phyloP scores from a whole-genome alignment of 2,888 invertebrate genomes.

The Drosophila ezoana region DNA sequence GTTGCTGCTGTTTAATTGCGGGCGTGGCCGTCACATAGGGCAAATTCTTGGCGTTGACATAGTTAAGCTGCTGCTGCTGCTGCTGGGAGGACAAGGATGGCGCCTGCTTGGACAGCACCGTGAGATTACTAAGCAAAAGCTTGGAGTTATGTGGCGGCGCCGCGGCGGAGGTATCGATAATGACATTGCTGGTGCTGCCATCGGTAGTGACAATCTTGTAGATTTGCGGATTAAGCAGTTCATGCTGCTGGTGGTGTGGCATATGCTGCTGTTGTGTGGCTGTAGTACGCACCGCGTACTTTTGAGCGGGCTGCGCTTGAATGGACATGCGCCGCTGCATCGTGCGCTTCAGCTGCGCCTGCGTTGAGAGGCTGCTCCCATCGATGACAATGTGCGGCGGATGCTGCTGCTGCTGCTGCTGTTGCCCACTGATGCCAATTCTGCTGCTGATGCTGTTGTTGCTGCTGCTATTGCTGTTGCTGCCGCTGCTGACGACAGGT shows the following conservation, averaged over 20 bases:
- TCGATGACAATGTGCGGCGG: conserved; percentile 70
- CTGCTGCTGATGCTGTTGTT: conserved; percentile 32
- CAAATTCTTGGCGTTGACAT: conserved; percentile 61
- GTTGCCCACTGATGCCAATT: conserved; percentile 38
- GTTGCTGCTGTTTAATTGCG: conserved; percentile 58
- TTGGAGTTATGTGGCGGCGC: conserved; percentile 79
- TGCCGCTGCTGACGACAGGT: conserved; percentile 64
- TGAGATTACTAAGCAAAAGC: conserved; percentile 84
- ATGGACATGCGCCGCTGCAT: conserved; percentile 75
- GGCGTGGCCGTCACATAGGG: conserved; percentile 82
- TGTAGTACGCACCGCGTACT: conserved; percentile 69
- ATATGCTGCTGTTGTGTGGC: conserved; percentile 59
- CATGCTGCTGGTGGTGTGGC: conserved; percentile 72
- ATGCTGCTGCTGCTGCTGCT: conserved; percentile 55
- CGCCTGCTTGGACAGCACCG: conserved; percentile 82
- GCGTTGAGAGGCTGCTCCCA: conserved; percentile 66
- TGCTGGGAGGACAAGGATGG: conserved; percentile 58
- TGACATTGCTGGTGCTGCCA: conserved; percentile 83
- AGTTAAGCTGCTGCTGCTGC: conserved; percentile 62
- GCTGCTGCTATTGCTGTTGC: conserved; percentile 33
- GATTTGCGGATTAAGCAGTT: conserved; percentile 84
- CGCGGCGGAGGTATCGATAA: conserved; percentile 80
- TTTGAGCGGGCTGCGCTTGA: conserved; percentile 53
- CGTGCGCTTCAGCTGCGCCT: conserved; percentile 71
- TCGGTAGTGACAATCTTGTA: conserved; percentile 84